Base-by-base conservation (phyloP, 2,797 vertebrate genomes). In the Galaxias olidus region DNA sequence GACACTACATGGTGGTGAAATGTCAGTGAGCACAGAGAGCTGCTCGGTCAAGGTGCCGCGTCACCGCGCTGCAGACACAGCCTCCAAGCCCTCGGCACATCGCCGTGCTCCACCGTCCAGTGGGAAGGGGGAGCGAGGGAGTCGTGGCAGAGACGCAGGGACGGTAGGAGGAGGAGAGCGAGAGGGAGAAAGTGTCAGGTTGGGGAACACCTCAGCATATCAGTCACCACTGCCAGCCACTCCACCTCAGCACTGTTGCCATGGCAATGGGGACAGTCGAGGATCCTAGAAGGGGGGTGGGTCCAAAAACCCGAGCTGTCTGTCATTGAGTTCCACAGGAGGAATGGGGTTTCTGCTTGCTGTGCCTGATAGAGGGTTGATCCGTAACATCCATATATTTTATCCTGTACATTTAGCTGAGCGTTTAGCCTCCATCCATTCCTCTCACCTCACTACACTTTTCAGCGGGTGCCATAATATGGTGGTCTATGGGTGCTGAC, bases 181-280 rank as follows among this genome's bases (percentile, higher is more conserved):
- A 0, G n/a, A 43, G 8, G 41, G 55, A 43, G 8, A 19, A 17
- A 45, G 75, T 81, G 80, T 81, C 78, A 81, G 77, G 82, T 84
- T 77, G 84, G 86, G 87, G 84, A 86, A 86, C 87, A 90, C 86
- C 86, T 89, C 76, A 68, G 71, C 73, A 67, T 74, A 86, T 84
- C 83, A 82, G 79, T 85, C 85, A 82, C 79, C 82, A 82, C 82
- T 65, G 78, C 78, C 69, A 74, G 83, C 74, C 84, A 87, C 78
- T 77, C 84, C 82, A 79, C 84, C 81, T 85, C 82, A 30, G 30
- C 30, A 6, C 30, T 86, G 92, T 93, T 93, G 84, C 91, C 80
- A 92, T 91, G 87, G 86, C 78, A 87, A 93, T 85, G 61, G 68
- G 80, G 81, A 81, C 87, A 77, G 76, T 84, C 87, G 86, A 74